phyloP scores from a whole-genome alignment of 2,888 invertebrate species.

The Pristionchus fissidentatus region DNA sequence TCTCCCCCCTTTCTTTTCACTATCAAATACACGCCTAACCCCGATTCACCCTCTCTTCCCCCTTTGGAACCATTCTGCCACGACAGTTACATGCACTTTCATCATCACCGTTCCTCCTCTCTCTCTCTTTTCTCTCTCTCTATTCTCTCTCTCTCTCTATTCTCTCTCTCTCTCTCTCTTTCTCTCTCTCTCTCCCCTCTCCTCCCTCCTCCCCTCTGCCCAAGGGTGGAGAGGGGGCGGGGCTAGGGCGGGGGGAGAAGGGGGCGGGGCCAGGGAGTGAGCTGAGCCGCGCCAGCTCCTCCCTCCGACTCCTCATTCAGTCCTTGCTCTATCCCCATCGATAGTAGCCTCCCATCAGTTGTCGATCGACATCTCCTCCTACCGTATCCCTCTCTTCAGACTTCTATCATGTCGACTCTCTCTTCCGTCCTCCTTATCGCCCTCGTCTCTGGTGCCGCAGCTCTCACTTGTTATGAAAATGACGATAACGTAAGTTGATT shows the following conservation, averaged over 20 bases:
- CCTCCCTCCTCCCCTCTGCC: not conserved
- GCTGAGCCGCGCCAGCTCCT: not conserved
- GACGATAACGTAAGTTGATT: conserved; percentile 50
- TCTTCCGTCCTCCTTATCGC: not conserved
- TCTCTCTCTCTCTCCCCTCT: not conserved
- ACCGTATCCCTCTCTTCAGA: too few species aligned
- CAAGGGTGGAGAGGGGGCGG: not conserved
- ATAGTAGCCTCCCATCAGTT: too few species aligned
- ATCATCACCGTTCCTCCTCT: conserved; percentile 12
- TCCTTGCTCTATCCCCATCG: conserved; percentile 26
- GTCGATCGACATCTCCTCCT: too few species aligned
- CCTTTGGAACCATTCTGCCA: not conserved
- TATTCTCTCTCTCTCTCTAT: too few species aligned
- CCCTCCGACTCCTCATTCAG: conserved; percentile 30
- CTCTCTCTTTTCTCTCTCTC: not conserved
- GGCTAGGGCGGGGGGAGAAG: not conserved
- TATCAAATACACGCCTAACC: too few species aligned
- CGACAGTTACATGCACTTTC: conserved; percentile 7
- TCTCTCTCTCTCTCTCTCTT: not conserved
- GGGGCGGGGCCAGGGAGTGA: conserved; percentile 3
- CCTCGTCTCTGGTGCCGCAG: conserved; percentile 8
- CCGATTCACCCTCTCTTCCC: too few species aligned
- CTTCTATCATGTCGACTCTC: not conserved
- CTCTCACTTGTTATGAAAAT: conserved; percentile 56
- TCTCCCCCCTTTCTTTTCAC: not conserved